A percentile compares a stretch with the other conserved stretches of the same genome.
Conservation (phyloP, 2,113 vertebrate genomes). For the Archocentrus centrarchus region DNA sequence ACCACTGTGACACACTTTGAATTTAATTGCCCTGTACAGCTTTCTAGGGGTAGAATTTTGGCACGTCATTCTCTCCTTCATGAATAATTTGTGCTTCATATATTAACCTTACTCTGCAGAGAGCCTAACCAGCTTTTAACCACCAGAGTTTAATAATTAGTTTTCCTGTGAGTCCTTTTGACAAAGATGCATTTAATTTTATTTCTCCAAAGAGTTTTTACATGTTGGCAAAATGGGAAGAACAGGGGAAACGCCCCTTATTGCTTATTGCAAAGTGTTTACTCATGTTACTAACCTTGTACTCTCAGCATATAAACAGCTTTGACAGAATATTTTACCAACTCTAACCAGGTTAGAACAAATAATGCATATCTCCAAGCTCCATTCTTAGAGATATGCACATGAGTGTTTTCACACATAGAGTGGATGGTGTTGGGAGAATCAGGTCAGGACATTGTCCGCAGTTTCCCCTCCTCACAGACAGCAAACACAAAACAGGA, state of each 20-base stretch:
- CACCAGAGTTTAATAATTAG: neutral
- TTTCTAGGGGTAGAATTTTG: neutral
- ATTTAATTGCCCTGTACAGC: neutral
- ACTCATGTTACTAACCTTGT: neutral
- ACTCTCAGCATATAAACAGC: neutral
- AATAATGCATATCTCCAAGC: neutral
- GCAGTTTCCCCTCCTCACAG: neutral
- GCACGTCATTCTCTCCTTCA: neutral
- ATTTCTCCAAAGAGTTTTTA: neutral
- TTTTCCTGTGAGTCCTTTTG: neutral
- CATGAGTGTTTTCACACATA: neutral
- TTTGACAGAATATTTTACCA: neutral
- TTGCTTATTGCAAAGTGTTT: neutral
- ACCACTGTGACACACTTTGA: neutral
- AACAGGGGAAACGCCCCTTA: neutral
- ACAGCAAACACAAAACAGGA: neutral
- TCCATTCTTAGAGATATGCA: neutral
- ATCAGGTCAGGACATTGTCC: neutral
- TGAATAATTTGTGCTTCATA: neutral
- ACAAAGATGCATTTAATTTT: neutral
- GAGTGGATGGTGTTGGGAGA: neutral
- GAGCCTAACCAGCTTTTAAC: neutral
- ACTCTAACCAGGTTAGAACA: neutral
- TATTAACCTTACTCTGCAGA: neutral
- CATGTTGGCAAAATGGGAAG: accelerated